Evolutionary conservation across 2,113 vertebrate genomes (phyloP), one percentile per base, ranked within the genome.

Genomic region (Columba janthina): DNA sequence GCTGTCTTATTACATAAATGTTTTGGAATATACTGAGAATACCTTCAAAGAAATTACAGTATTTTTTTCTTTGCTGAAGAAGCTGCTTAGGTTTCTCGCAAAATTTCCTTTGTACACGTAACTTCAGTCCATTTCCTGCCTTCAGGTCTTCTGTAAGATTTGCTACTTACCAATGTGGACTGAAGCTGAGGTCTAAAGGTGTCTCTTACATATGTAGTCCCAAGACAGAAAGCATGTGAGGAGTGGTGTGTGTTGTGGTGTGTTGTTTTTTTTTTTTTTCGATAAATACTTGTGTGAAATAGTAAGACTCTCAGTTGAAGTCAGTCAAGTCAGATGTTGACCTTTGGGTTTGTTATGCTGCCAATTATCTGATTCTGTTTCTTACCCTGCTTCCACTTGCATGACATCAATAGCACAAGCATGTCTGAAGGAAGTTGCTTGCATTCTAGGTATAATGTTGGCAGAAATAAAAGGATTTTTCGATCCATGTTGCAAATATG

Each of bases 261-360:
- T 44, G 17, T 11, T 46, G 34, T 54, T 65, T 54, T 19, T 32
- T 70, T 48, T 29, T 15, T 70, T 32, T 67, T 57, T 73, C 54
- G 74, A 46, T 44, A 31, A 72, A 44, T 4, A 19, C n/a, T 72
- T 53, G 2, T 61, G 14, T 75, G 58, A 61, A 82, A 48, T 57
- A 60, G 6, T 32, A 74, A 77, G 40, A 42, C 10, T 64, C 36
- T 71, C 7, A 13, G 0, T 1, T 87, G 28, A 67, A 87, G 48
- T 78, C 48, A 32, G 12, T 34, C 42, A 85, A 90, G 38, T 91
- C 74, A 82, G 85, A 79, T 94, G 66, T 85, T 95, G 88, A 93
- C 81, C 85, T 95, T 85, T 61, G 66, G 44, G 57, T 93, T 89
- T 72, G 34, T 50, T 88, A 44, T 34, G 31, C 50, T 93, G 74